Evolutionary conservation across 1,140 invertebrate genomes (phyloP), one percentile per base, ranked within the genome.

Genomic region (Aporrectodea caliginosa): DNA sequence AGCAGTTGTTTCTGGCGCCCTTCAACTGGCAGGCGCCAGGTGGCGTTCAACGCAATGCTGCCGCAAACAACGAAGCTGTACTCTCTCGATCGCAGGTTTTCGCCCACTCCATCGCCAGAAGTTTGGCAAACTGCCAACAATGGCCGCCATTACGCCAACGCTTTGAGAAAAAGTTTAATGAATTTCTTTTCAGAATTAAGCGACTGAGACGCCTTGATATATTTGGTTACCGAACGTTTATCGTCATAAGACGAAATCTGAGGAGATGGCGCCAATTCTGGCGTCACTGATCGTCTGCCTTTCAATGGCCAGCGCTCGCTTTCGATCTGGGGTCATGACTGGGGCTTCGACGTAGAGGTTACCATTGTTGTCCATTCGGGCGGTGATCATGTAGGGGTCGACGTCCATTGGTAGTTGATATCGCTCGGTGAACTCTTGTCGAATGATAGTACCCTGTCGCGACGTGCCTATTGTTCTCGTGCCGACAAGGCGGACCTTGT

Each of bases 371-470:
- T 79, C 78, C 78, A 79, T 35, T 27, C 78, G 73, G 22, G 78
- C 78, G 2, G 29, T 69, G 34, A 79, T 73, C 78, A 75, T 79
- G 73, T 79, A 76, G 16, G 78, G 78, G 30, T 79, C 73, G 27
- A 79, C 78, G 27, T 79, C 35, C 73, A 79, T 76, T 22, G 78
- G 78, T 16, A 79, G 73, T 22, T 31, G 2, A 35, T 30, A 77
- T n/a, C 78, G 31, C 73, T 76, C 73, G 35, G 35, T 77, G 73
- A 75, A 77, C 43, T 76, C 75, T 43, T 79, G 31, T 16, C 43
- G 32, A 22, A 68, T 68, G 73, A 22, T 22, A 16, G 43, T 27
- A n/a, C 31, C n/a, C 73, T 33, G 73, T 22, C 29, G n/a, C 27
- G 27, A 22, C 78, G n/a, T 29, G 22, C 31, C 68, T 27, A 16